Base-by-base conservation (phyloP, 2,113 vertebrate genomes). In the Trogon surrucura region DNA sequence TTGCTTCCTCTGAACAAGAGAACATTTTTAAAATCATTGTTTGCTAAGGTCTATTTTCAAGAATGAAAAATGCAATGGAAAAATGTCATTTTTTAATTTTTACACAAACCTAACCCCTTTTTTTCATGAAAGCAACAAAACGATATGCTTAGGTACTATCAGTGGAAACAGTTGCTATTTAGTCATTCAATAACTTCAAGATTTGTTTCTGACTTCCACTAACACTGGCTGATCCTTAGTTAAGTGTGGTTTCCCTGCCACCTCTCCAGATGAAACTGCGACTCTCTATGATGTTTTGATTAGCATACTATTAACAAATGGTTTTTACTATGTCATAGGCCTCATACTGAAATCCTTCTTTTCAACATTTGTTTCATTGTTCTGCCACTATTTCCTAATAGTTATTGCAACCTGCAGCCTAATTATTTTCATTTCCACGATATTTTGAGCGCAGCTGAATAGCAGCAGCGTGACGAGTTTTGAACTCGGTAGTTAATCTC, bases 361-460 rank as follows among this genome's bases (percentile, higher is more conserved):
- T 86, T 75, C 86, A 85, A 75, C 16, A 16, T 66, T 79, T 75
- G 19, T 91, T 77, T 85, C 30, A 47, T 38, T 57, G 27, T 83
- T 80, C 77, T 91, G 51, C 79, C 57, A 73, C 23, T 83, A 16
- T 96, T 93, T 96, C 73, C 61, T 88, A 91, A 81, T n/a, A 88
- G 67, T 3, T 74, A 32, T 61, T 89, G 65, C 80, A 92, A 89
- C 73, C 11, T 71, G 48, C 27, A 62, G 73, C 30, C 34, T 67
- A 84, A 62, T 77, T 62, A 47, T 89, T 91, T 95, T 80, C 6
- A 50, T 69, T 83, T 80, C 48, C 81, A 89, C 0, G 2, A 53
- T 20, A 80, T 58, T 94, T 79, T n/a, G 60, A 71, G 44, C 51
- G 36, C 53, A 51, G 30, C 13, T 0, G 0, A 66, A 32, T 2